Percentiles rank a stretch among this genome's conserved stretches.
phyloP scores from a whole-genome alignment of 2,888 invertebrate species.

The Euplexia lucipara region DNA sequence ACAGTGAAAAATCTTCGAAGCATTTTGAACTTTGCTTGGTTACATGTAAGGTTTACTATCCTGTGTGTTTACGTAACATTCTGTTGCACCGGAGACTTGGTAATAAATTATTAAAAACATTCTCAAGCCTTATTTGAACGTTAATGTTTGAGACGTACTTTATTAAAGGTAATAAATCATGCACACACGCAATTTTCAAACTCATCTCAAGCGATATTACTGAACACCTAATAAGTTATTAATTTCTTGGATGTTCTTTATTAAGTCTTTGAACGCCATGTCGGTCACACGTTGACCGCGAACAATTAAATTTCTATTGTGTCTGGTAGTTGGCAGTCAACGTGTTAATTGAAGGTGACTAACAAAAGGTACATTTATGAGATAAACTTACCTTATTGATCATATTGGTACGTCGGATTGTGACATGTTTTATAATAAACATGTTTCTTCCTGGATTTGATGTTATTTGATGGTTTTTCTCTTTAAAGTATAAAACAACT shows the following conservation, averaged over 20 bases:
- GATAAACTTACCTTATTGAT: no score
- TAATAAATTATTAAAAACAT: constrained; percentile 65
- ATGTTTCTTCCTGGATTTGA: no score
- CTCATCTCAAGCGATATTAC: constrained; percentile 22
- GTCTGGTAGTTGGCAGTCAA: no score
- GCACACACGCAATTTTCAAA: constrained; percentile 36
- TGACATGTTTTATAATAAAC: no score
- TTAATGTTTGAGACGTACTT: constrained; percentile 54
- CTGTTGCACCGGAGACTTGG: not conserved
- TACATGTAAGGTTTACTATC: not conserved
- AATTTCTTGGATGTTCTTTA: constrained; percentile 24
- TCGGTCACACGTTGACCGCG: no score
- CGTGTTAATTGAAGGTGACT: no score
- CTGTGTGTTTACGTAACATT: not conserved
- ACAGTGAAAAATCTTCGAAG: not conserved
- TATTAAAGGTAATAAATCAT: constrained; percentile 69
- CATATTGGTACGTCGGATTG: no score
- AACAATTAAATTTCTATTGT: no score
- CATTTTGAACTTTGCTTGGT: not conserved
- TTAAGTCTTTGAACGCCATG: no score
- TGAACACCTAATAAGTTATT: constrained; percentile 20
- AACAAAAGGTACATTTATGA: no score
- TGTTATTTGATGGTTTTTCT: no score
- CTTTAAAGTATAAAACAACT: no score
- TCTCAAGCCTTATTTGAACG: constrained; percentile 60